Base-by-base conservation (phyloP, 2,797 vertebrate species). In the Eulemur rubriventer region DNA sequence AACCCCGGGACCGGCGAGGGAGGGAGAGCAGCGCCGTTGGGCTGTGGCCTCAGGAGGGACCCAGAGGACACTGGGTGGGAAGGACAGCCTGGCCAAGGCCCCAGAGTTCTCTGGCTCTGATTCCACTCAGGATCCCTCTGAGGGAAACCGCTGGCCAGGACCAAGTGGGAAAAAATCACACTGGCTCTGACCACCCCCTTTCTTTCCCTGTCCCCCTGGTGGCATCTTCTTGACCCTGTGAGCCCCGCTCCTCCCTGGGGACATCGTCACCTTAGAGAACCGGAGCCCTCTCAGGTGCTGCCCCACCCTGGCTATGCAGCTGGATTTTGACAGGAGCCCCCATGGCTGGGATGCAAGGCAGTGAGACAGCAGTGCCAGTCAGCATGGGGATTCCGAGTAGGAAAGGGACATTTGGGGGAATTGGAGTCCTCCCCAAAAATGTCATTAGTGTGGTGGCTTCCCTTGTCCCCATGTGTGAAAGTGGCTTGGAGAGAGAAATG, bases 381-480 rank as follows among this genome's bases (percentile, higher is more conserved):
- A 1, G 0, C 0, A 0, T 4, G 26, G 30, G 5, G 0, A 8
- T 26, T 20, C 26, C 7, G 0, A 0, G 43, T 0, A 7, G 78
- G 48, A n/a, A 16, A 5, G 18, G 26, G 9, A 13, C 1, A 0
- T 55, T 1, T 0, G 33, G 65, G 82, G 76, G 30, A 5, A 13
- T 0, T 2, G 41, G 35, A 14, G 5, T 28, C 63, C 76, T 41
- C 18, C 35, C 50, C 22, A 4, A 2, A 17, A 6, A 7, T 7
- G 18, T 33, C 82, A 0, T 12, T 0, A 4, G 14, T 41, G 46
- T 0, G 35, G 26, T 14, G 5, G 30, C 35, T n/a, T 6, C 48
- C 30, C 17, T 33, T 6, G 33, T 28, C 57, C 46, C 33, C 7
- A 0, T 17, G 6, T 33, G 28, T 48, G 50, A 61, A 7, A 55